Evolutionary conservation across 1,140 invertebrate genomes (phyloP).

Genomic region (Dysdera silvatica): DNA sequence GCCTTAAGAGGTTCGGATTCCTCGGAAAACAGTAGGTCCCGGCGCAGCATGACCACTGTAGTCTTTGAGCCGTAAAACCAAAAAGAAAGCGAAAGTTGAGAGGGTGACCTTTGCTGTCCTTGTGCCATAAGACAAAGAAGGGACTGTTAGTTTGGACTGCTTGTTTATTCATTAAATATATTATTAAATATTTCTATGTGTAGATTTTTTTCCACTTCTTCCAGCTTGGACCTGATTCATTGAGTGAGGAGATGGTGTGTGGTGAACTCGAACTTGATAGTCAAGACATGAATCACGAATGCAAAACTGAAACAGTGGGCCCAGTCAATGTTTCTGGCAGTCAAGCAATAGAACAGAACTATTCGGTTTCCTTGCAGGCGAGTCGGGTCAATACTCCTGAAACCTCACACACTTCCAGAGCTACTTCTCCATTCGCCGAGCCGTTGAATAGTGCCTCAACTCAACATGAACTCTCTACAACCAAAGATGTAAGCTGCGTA

Average conservation of each 20-base stretch:
- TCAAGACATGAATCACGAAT: conserved; percentile 1
- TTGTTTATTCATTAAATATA: not conserved
- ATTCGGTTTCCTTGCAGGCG: too few relatives aligned
- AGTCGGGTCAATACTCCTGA: not conserved
- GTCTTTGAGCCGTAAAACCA: too few relatives aligned
- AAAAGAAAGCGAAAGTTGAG: too few relatives aligned
- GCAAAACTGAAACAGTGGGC: too few relatives aligned
- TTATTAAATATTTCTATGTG: not conserved
- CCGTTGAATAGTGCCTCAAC: not conserved
- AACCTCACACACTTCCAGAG: not conserved
- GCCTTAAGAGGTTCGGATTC: too few relatives aligned
- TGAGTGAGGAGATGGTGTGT: conserved; percentile 23
- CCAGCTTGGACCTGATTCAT: conserved; percentile 21
- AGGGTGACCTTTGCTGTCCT: too few relatives aligned
- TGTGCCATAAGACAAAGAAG: too few relatives aligned
- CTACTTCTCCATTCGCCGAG: not conserved
- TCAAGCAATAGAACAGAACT: too few relatives aligned
- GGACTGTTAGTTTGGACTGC: too few relatives aligned
- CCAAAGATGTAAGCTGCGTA: not conserved
- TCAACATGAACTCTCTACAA: not conserved
- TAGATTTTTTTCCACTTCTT: not conserved
- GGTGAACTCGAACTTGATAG: conserved; percentile 13
- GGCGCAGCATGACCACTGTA: too few relatives aligned
- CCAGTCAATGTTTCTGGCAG: too few relatives aligned
- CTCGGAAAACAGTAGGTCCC: too few relatives aligned